These are phyloP conservation scores for Cheiracanthium punctorium DNA, from an alignment of 2,888 invertebrate genomes.

Conservation along the genomic window DNA sequence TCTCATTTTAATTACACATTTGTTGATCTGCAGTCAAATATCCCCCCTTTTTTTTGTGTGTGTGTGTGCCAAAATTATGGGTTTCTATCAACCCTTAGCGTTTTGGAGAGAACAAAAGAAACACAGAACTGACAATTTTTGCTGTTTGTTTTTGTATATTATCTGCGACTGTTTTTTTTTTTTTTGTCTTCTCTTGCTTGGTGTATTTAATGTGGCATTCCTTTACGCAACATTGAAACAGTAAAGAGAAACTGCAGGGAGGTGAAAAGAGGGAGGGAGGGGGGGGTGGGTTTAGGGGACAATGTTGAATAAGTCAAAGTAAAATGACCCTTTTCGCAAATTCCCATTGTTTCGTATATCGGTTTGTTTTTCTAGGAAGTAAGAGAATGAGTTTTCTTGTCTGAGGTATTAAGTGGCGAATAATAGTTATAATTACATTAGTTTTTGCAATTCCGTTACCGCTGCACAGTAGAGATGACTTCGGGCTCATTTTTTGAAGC, in stretches of 20 bases:
- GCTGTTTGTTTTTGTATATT: not conserved
- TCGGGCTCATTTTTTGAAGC: no score
- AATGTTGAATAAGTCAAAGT: not conserved
- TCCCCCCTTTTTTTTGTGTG: not conserved
- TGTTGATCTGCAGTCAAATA: not conserved
- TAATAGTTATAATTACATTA: no score
- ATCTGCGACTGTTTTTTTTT: not conserved
- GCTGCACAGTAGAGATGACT: no score
- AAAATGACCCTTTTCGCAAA: not conserved
- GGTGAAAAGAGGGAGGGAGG: not conserved
- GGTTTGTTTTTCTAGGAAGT: no score
- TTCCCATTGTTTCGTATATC: no score
- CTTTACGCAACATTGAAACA: slow-evolving; percentile 2
- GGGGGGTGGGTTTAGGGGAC: no score
- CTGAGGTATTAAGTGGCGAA: no score
- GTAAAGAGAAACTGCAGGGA: not conserved
- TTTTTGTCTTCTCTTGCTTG: not conserved
- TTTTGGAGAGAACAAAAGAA: slow-evolving; percentile 1
- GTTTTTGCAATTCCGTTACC: no score
- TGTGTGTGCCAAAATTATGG: not conserved
- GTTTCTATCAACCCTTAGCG: not conserved
- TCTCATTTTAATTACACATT: not conserved
- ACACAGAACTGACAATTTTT: not conserved
- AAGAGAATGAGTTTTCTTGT: no score
- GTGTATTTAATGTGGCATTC: not conserved